Base-by-base conservation (phyloP, 2,113 vertebrate species). In the Ptilorrhoa leucosticta region DNA sequence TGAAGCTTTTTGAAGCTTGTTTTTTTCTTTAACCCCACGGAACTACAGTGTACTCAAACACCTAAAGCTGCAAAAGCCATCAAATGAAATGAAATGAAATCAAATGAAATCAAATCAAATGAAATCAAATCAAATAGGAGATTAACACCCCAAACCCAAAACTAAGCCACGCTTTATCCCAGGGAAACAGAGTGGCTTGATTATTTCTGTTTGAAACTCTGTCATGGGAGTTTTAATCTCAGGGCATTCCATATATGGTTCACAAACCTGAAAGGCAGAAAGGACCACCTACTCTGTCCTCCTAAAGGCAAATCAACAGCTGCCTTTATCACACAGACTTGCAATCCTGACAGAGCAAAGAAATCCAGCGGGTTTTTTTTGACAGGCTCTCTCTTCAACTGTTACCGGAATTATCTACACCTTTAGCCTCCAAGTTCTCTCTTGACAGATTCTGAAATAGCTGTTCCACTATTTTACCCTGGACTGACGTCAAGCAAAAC, bases 381-480 rank as follows among this genome's bases (percentile, higher is more conserved):
- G 60, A 89, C 65, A 89, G 82, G 33, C 35, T 92, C 35, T 56
- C 81, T 76, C 66, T 83, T 87, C 37, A 77, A 35, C 45, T 70
- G 23, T 77, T 88, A 65, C 54, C 54, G 58, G 83, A 78, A 87
- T 93, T 91, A 90, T 60, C 87, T 69, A 22, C n/a, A 87, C 82
- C 72, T 94, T 92, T 83, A 94, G 70, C 77, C 80, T 91, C 60
- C 37, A 40, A 81, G 28, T 83, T 84, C 54, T 83, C 56, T 73
- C 89, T 71, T 19, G 39, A 91, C 91, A 91, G 83, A 73, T 92
- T 90, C 95, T 68, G 69, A 94, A 95, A 93, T 94, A 95, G 80
- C 87, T 84, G 72, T 89, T 90, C 80, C 8, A 61, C 89, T 95
- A 48, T 87, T 92, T 87, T 37, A 83, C 58, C 56, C 68, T 63